Percentiles rank a stretch among this genome's conserved stretches.
These are phyloP conservation scores for Rhabdophis nuchalis DNA, from an alignment of 2,797 vertebrate species.

Conservation along the genomic window DNA sequence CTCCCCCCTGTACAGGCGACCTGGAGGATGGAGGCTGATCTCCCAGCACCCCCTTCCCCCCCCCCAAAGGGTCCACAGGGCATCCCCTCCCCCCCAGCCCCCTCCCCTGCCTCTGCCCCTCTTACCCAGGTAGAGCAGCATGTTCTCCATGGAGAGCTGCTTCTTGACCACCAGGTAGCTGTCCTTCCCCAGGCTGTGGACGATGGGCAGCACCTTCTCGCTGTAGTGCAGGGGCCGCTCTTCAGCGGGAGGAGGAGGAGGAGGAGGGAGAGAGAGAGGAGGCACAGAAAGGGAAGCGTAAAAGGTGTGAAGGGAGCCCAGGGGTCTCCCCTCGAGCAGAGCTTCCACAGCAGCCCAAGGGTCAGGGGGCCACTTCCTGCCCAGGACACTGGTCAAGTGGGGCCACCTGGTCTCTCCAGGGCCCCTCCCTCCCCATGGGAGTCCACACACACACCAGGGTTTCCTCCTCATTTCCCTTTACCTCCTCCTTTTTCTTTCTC, in stretches of 20 bases:
- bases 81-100: too few relatives aligned
- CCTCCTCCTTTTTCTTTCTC: too few relatives aligned
- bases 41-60: too few relatives aligned
- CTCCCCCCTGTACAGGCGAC: too few relatives aligned
- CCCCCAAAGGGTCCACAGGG: too few relatives aligned
- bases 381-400: too few relatives aligned
- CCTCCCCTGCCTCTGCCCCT: background rate
- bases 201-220: slow-evolving; percentile 87
- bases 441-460: background rate
- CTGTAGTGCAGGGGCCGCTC: slow-evolving; percentile 88
- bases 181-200: slow-evolving; percentile 82
- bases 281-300: background rate
- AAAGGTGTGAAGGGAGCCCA: background rate
- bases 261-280: background rate
- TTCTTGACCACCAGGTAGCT: slow-evolving; percentile 89
- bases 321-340: background rate
- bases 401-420: too few relatives aligned
- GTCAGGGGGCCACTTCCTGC: background rate
- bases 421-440: background rate
- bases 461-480: background rate
- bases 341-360: background rate
- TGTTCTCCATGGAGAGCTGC: slow-evolving; percentile 82
- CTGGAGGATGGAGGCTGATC: too few relatives aligned
- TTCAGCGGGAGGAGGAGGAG: slow-evolving; percentile 45
- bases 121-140: slow-evolving; percentile 85